Evolutionary conservation across 1,140 invertebrate genomes (phyloP).

Genomic region (Sarcophaga peregrina): DNA sequence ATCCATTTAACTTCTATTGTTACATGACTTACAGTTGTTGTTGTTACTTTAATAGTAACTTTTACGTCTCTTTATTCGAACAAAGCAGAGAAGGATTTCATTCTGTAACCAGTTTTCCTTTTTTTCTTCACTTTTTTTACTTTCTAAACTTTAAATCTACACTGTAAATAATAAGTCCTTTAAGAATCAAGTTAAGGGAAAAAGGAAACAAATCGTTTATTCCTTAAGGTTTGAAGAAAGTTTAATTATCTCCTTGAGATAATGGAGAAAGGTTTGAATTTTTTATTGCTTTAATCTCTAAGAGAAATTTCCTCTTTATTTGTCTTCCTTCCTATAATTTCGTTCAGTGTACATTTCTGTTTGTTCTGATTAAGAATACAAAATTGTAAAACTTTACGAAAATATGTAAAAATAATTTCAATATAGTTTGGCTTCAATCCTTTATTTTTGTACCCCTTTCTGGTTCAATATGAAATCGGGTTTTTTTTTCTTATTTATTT

Average conservation of each 20-base stretch:
- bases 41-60: background rate
- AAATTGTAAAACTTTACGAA: constrained; percentile 11
- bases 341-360: background rate
- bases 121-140: background rate
- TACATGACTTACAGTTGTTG: background rate
- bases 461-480: too few relatives aligned
- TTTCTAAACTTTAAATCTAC: too few relatives aligned
- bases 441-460: too few relatives aligned
- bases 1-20: constrained; percentile 8
- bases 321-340: background rate
- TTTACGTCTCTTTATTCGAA: background rate
- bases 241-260: too few relatives aligned
- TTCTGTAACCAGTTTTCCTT: background rate
- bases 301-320: background rate
- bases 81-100: background rate
- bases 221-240: too few relatives aligned
- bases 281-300: too few relatives aligned
- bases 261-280: too few relatives aligned
- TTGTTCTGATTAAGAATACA: background rate
- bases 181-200: too few relatives aligned
- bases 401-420: constrained; percentile 14
- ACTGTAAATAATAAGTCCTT: too few relatives aligned
- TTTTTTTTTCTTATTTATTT: constrained; percentile 9
- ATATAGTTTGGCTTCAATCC: background rate
- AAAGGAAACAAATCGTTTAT: too few relatives aligned